Evolutionary conservation across 2,797 vertebrate species (phyloP).

Genomic region (Myripristis murdjan): DNA sequence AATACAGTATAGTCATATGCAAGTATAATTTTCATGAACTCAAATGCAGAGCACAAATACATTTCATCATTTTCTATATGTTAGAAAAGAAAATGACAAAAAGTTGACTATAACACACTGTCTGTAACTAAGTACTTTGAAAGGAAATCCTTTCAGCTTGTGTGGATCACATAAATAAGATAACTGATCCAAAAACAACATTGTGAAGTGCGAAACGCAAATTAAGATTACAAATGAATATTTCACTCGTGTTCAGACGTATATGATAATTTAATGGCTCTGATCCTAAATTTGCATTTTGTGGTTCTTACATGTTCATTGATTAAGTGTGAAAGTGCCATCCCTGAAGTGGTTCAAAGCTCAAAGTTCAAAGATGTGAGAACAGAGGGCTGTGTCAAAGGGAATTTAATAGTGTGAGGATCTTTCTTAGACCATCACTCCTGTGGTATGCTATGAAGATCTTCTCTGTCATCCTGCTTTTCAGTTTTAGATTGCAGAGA

Average conservation of each 20-base stretch:
- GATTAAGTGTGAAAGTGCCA: background rate
- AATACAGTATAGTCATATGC: background rate
- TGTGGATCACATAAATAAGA: background rate
- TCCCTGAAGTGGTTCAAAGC: background rate
- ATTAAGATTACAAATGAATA: too few relatives aligned
- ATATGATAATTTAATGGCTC: background rate
- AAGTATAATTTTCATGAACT: slow-evolving; percentile 5
- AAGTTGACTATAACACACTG: background rate
- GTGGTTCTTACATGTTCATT: background rate
- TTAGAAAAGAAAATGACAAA: background rate
- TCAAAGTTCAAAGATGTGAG: background rate
- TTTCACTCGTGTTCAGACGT: too few relatives aligned
- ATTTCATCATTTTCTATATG: background rate
- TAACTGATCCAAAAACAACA: background rate
- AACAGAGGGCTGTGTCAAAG: background rate
- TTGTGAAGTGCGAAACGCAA: too few relatives aligned
- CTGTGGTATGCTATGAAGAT: background rate
- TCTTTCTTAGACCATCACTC: background rate
- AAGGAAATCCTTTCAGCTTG: background rate
- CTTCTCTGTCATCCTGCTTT: too few relatives aligned
- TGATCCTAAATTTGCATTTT: background rate
- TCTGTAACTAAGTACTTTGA: background rate
- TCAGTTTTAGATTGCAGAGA: too few relatives aligned
- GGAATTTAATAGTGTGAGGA: background rate
- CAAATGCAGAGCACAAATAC: background rate